Conservation (phyloP, 2,888 invertebrate genomes). For the Anthrax anthrax region DNA sequence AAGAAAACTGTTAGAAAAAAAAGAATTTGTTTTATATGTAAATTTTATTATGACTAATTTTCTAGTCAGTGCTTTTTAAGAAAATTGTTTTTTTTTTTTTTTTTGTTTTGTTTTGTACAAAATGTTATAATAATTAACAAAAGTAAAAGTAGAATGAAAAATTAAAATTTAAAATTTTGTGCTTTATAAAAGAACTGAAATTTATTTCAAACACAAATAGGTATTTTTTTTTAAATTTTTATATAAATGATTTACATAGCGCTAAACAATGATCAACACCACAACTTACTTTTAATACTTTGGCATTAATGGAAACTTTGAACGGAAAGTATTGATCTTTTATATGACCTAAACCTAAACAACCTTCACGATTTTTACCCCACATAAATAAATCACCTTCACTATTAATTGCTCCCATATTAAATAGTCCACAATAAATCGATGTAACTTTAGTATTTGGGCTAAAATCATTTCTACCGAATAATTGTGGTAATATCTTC, state of each 20-base stretch:
- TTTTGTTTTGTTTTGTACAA: too few relatives aligned
- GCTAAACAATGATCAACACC: conserved; percentile 78
- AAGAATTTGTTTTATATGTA: too few relatives aligned
- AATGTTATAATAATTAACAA: too few relatives aligned
- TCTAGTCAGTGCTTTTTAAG: too few relatives aligned
- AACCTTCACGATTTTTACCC: conserved; percentile 76
- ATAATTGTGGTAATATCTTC: conserved; percentile 61
- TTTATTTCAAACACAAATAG: too few relatives aligned
- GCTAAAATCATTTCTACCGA: conserved; percentile 74
- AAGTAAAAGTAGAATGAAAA: too few relatives aligned
- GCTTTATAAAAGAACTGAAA: too few relatives aligned
- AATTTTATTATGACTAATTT: too few relatives aligned
- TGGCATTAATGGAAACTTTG: conserved; percentile 64
- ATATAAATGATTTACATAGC: conserved; percentile 52
- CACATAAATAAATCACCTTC: conserved; percentile 77
- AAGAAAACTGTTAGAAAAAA: too few relatives aligned
- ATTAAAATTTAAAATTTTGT: too few relatives aligned
- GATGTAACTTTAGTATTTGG: conserved; percentile 48
- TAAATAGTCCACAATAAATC: conserved; percentile 57
- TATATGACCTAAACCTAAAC: conserved; percentile 65
- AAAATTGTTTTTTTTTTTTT: too few relatives aligned
- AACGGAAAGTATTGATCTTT: conserved; percentile 82
- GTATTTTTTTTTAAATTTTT: neutral
- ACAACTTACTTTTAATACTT: conserved; percentile 56
- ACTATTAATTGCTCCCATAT: conserved; percentile 69